A percentile compares a stretch with the other conserved stretches of the same genome.
These are phyloP conservation scores for Puntigrus tetrazona DNA, from an alignment of 2,113 vertebrate genomes.

Conservation along the genomic window DNA sequence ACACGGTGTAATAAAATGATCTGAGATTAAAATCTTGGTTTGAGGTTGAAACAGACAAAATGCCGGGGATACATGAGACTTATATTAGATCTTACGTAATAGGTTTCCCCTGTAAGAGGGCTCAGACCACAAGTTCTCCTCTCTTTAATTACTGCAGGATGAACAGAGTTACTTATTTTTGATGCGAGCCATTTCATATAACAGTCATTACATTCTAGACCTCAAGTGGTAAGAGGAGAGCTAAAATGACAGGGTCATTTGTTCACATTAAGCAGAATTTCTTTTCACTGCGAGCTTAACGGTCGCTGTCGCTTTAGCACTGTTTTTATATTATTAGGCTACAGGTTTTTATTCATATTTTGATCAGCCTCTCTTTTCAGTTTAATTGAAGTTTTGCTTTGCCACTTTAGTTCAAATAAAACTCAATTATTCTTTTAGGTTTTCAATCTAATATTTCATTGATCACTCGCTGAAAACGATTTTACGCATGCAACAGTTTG, in stretches of 20 bases:
- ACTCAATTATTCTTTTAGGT: too few relatives aligned
- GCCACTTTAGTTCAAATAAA: background rate
- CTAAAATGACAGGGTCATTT: constrained; percentile 22
- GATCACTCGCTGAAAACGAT: background rate
- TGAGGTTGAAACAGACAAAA: too few relatives aligned
- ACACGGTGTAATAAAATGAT: too few relatives aligned
- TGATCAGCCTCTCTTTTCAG: background rate
- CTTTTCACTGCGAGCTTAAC: too few relatives aligned
- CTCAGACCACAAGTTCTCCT: background rate
- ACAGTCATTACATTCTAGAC: constrained; percentile 33
- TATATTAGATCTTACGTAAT: background rate
- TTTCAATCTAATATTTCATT: background rate
- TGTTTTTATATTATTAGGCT: too few relatives aligned
- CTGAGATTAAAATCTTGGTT: too few relatives aligned
- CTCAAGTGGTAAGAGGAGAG: background rate
- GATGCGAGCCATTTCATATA: background rate
- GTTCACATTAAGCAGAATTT: background rate
- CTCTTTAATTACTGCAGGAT: background rate
- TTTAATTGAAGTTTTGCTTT: background rate
- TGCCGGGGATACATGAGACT: too few relatives aligned
- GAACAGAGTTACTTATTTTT: constrained; percentile 3
- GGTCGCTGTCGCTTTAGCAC: too few relatives aligned
- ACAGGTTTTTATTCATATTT: background rate
- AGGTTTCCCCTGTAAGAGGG: background rate
- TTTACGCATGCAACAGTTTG: background rate